Evolutionary conservation across 2,113 vertebrate species (phyloP).

Genomic region (Notarius quadriscutis): DNA sequence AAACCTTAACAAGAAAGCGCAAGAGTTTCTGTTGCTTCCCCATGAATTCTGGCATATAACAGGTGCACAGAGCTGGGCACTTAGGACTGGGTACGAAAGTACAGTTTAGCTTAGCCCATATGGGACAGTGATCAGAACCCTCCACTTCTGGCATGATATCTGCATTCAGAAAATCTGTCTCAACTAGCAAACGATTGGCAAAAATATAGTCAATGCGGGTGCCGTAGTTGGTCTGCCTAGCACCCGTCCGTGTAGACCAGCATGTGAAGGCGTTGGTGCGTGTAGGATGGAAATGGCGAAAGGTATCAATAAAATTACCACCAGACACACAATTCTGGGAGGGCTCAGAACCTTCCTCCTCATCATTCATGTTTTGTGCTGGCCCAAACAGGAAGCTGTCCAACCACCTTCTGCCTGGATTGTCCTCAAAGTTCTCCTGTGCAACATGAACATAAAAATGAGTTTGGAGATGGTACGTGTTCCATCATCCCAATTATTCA

Average conservation of each 20-base stretch:
- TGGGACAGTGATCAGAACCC: slow-evolving; percentile 89
- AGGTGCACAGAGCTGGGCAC: slow-evolving; percentile 76
- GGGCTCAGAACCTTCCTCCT: slow-evolving; percentile 29
- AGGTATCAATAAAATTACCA: slow-evolving; percentile 81
- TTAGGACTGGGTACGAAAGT: slow-evolving; percentile 66
- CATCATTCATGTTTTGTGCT: slow-evolving; percentile 13
- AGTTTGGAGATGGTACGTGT: not conserved
- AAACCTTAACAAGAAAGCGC: slow-evolving; percentile 76
- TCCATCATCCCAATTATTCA: not conserved
- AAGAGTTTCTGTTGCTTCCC: slow-evolving; percentile 79
- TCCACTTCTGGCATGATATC: slow-evolving; percentile 84
- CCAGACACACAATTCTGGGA: not conserved
- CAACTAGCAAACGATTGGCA: slow-evolving; percentile 68
- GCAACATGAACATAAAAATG: slow-evolving; percentile 41
- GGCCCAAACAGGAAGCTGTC: slow-evolving; percentile 63
- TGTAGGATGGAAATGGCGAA: slow-evolving; percentile 81
- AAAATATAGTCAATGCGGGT: slow-evolving; percentile 89
- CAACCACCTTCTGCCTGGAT: slow-evolving; percentile 82
- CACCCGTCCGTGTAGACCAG: slow-evolving; percentile 81
- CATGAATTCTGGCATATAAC: slow-evolving; percentile 83
- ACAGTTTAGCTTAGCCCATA: slow-evolving; percentile 76
- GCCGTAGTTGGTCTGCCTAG: slow-evolving; percentile 85
- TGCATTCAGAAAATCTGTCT: slow-evolving; percentile 69
- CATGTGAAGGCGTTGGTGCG: slow-evolving; percentile 82
- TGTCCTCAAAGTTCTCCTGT: slow-evolving; percentile 78